Conservation (phyloP, 1,140 invertebrate species). For the Cotesia chilonis region DNA sequence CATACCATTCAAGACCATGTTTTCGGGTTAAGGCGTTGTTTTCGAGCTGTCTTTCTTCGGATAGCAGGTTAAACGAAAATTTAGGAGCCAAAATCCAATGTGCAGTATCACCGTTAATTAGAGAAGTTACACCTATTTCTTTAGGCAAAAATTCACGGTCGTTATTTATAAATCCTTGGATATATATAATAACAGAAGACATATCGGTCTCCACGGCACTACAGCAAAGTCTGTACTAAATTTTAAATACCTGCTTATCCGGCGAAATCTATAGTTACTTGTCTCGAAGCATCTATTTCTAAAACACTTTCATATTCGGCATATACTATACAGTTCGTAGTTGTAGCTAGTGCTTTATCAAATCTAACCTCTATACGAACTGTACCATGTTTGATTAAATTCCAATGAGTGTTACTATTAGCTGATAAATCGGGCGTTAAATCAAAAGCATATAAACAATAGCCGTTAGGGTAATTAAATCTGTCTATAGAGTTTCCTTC, state of each 20-base stretch:
- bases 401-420: constrained; percentile 50
- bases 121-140: no score
- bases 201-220: not conserved
- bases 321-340: constrained; percentile 39
- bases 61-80: no score
- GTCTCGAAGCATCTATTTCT: constrained; percentile 8
- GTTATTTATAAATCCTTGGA: no score
- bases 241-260: constrained; percentile 49
- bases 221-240: constrained; percentile 20
- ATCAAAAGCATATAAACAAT: constrained; percentile 49
- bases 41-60: no score
- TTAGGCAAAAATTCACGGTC: no score
- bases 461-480: constrained; percentile 41
- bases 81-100: no score
- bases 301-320: constrained; percentile 31
- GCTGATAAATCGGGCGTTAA: constrained; percentile 26
- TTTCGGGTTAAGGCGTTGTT: no score
- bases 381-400: constrained; percentile 49
- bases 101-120: no score
- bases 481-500: constrained; percentile 44
- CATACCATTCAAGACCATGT: no score
- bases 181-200: no score
- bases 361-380: constrained; percentile 52
- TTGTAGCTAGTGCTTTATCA: constrained; percentile 51
- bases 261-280: not conserved